These are phyloP conservation scores for Helicoverpa zea DNA, from an alignment of 1,140 invertebrate species.

Conservation along the genomic window DNA sequence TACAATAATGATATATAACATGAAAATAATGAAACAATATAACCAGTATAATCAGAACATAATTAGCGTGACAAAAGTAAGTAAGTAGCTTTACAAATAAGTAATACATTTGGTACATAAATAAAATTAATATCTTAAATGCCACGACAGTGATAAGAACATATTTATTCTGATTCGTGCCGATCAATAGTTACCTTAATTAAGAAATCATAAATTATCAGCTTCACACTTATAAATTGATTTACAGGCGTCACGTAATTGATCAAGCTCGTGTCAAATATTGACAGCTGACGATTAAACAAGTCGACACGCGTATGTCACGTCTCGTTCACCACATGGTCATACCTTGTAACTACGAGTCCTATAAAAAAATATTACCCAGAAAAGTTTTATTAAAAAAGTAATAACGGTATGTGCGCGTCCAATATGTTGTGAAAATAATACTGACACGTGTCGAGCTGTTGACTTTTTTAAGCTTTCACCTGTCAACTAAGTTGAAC, in stretches of 20 bases:
- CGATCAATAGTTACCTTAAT: neutral
- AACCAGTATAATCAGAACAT: too few relatives aligned
- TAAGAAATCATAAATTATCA: neutral
- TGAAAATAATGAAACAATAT: too few relatives aligned
- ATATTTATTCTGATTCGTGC: neutral
- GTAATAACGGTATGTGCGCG: constrained; percentile 57
- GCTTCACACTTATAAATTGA: constrained; percentile 6
- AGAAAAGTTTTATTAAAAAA: constrained; percentile 58
- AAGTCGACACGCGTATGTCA: constrained; percentile 56
- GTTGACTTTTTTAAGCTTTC: neutral
- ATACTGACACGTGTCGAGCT: constrained; percentile 44
- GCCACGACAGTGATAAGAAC: neutral
- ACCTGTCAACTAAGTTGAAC: neutral
- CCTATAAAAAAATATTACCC: constrained; percentile 27
- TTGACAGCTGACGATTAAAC: constrained; percentile 55
- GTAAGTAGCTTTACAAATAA: too few relatives aligned
- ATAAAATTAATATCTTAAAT: too few relatives aligned
- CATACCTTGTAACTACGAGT: constrained; percentile 49
- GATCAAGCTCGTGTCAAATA: constrained; percentile 22
- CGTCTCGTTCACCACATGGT: constrained; percentile 66
- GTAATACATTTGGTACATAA: too few relatives aligned
- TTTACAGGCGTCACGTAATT: constrained; percentile 12
- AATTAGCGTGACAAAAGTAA: too few relatives aligned
- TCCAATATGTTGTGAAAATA: constrained; percentile 65
- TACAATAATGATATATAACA: too few relatives aligned